Evolutionary conservation across 2,797 vertebrate species (phyloP), one percentile per base, ranked within the genome.

Genomic region (Hylomyscus alleni): DNA sequence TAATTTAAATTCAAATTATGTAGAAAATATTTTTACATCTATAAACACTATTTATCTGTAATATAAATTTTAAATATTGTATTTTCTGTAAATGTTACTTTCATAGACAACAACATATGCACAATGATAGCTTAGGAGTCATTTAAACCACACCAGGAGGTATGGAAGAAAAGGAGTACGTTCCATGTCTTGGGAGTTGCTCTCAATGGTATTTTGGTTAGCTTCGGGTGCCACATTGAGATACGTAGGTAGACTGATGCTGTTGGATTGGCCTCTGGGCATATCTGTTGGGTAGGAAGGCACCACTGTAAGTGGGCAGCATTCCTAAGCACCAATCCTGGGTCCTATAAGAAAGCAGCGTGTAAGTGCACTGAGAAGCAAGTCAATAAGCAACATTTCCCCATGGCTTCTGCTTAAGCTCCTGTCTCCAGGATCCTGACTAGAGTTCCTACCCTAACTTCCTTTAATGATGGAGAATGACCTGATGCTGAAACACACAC

Each of bases 1-100:
- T 15, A 54, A 90, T n/a, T 97, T 90, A 90, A 82, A 86, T 81
- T 72, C 29, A 73, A 91, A 60, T 10, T 78, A 62, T 62, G 73
- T 24, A 6, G 6, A 50, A 69, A 31, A n/a, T 40, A 89, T 69
- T 95, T 87, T 37, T 44, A 58, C 37, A 54, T 37, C 29, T 77
- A 20, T 88, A 47, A 77, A 90, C 6, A 4, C 60, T 58, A 90
- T 69, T 50, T 37, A 34, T 40, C 90, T 80, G 31, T 44, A 50
- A 77, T 62, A n/a, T 13, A 92, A 76, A 83, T 58, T 31, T 29
- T 60, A 26, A 67, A 34, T 86, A 80, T 44, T 52, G 52, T 92
- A 54, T n/a, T 78, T 90, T 76, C 12, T 88, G 40, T 7, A 54
- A 93, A 73, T 67, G 4, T 15, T 60, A 40, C 9, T 10, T 8